A percentile compares a stretch with the other conserved stretches of the same genome.
Evolutionary conservation across 2,797 vertebrate species (phyloP).

Genomic region (Margarornis squamiger): DNA sequence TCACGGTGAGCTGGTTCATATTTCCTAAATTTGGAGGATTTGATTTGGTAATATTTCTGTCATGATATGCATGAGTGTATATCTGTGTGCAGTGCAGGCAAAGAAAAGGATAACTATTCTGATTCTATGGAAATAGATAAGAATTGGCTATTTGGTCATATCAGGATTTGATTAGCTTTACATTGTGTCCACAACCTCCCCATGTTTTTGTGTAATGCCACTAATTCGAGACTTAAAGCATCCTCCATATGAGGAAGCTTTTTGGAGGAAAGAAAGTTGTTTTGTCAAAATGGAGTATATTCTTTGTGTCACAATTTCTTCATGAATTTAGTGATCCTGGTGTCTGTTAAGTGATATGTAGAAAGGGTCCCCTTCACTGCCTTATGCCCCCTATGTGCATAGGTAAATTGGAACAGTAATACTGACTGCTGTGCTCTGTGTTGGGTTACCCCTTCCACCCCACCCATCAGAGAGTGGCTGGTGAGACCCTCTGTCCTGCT

Average conservation of each 20-base stretch:
- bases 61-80: background rate
- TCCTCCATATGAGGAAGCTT: background rate
- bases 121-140: background rate
- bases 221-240: background rate
- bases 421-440: background rate
- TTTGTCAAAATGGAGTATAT: background rate
- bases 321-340: background rate
- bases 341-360: background rate
- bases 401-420: background rate
- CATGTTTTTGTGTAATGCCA: background rate
- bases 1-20: background rate
- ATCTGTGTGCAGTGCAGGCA: background rate
- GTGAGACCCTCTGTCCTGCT: background rate
- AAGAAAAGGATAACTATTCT: background rate
- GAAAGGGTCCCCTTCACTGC: background rate
- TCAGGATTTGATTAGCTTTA: background rate
- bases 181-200: background rate
- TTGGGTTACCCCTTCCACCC: accelerated
- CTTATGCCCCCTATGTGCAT: accelerated
- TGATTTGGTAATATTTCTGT: background rate
- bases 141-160: background rate
- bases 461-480: background rate
- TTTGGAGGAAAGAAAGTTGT: background rate
- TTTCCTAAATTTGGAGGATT: background rate
- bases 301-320: background rate